Evolutionary conservation across 2,888 invertebrate genomes (phyloP), one percentile per base, ranked within the genome.

Genomic region (Tetramorium bicarinatum): DNA sequence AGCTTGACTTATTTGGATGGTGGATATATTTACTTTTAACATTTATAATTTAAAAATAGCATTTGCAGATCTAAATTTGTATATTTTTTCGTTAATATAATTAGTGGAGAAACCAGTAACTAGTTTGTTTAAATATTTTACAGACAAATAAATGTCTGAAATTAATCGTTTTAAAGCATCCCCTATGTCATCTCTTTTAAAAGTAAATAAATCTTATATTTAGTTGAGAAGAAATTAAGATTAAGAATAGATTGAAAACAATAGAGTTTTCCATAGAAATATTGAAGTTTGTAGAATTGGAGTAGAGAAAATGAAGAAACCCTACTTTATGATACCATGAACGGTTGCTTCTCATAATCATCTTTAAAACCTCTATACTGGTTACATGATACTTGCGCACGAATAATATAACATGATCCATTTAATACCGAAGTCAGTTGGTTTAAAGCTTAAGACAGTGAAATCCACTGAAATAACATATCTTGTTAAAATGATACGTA

Each of bases 401-500:
- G 74, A 74, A 74, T 74, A 74, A 75, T 61, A 75, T 75, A 61
- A 56, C 72, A n/a, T 74, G 74, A 75, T 75, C 62, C 62, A 21
- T 62, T 62, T 75, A 75, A 75, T 62, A 75, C 34, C 15, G 9
- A 75, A 75, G 75, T 75, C 75, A 47, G 47, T 75, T 56, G 15
- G 72, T 74, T 62, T 62, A 62, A 21, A 75, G 75, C 49, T 62
- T 49, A 75, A 47, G 59, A 18, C 41, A 74, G 47, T 9, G 21
- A 75, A 61, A 75, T 61, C 61, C 29, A 75, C 47, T 61, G 29
- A 74, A 75, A 75, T 61, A 61, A 75, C n/a, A 75, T 34, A 59
- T 75, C 47, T 15, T 49, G 34, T 62, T 74, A 59, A 74, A 59
- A 62, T 34, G 47, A 75, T 75, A 72, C 59, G 18, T 74, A 44